Percentiles rank a stretch among this genome's conserved stretches.
Conservation (phyloP, 1,140 invertebrate genomes). For the Ostrea denselamellosa region DNA sequence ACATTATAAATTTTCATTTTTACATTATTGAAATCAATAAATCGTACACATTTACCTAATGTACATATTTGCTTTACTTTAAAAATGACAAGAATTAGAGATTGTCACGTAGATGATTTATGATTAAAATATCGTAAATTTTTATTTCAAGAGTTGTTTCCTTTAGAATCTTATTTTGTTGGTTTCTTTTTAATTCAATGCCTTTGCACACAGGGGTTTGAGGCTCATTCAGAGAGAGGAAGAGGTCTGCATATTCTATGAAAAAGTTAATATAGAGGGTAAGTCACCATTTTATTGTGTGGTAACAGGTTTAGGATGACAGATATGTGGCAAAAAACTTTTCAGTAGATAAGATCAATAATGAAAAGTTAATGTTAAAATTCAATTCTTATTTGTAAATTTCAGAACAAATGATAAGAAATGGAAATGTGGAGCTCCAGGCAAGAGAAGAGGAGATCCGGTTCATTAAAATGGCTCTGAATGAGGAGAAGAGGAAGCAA, state of each 20-base stretch:
- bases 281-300: conserved; percentile 28
- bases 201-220: conserved; percentile 70
- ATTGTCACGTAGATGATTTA: no score
- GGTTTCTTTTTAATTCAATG: background rate
- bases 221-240: conserved; percentile 78
- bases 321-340: no score
- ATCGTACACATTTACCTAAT: no score
- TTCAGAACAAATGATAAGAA: conserved; percentile 77
- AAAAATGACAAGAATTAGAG: no score
- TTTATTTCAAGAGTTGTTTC: background rate
- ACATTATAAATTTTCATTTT: no score
- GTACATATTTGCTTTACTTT: no score
- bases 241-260: conserved; percentile 79
- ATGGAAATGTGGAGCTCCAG: conserved; percentile 77
- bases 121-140: background rate
- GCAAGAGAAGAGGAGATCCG: conserved; percentile 77
- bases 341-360: no score
- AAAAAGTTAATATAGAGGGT: conserved; percentile 79
- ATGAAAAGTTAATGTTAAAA: no score
- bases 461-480: conserved; percentile 74
- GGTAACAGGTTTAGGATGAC: no score
- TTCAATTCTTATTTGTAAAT: background rate
- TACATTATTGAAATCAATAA: no score
- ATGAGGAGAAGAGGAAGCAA: conserved; percentile 71
- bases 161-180: background rate